Base-by-base conservation (phyloP, 2,113 vertebrate genomes). In the Chrysemys picta region DNA sequence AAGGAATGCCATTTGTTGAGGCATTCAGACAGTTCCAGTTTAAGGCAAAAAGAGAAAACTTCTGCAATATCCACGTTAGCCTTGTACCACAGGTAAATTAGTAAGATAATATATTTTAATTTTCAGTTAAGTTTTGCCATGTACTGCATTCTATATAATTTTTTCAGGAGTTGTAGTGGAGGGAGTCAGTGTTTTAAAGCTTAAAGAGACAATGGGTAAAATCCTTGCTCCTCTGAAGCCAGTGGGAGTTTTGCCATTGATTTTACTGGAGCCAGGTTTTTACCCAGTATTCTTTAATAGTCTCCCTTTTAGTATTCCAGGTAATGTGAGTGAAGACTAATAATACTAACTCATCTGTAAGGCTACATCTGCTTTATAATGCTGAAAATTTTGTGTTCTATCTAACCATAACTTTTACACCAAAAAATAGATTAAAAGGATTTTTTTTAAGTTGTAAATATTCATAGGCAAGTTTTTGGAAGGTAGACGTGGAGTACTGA, bases 11-110 rank as follows among this genome's bases (percentile, higher is more conserved):
- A 0, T 99, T 98, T 95, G 96, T 99, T 90, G 98, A 99, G 97
- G 98, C 98, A 1, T 99, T 99, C 94, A 98, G 98, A 82, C 98
- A 99, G 65, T 99, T 99, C 95, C 98, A 99, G 86, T 99, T 99
- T 96, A 98, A 98, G 92, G 98, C 98, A 49, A 98, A 98, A 96
- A 96, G 95, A 96, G 98, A 98, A 75, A 98, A 98, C 94, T 99
- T 99, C 96, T 98, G 98, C 91, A 99, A 98, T 76, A 98, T 99
- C 86, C 98, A 99, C 14, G 98, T 99, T 87, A 99, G 98, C 92
- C 96, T 99, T 57, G 98, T 99, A 25, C 98, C 98, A 47, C 98
- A 99, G 98, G 98, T 98, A 96, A 91, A 54, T 93, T 91, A 49
- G 53, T 57, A 50, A 57, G 83, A 85, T 86, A 42, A 84, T 57